Conservation (phyloP, 2,113 vertebrate genomes). For the Eolophus roseicapilla region DNA sequence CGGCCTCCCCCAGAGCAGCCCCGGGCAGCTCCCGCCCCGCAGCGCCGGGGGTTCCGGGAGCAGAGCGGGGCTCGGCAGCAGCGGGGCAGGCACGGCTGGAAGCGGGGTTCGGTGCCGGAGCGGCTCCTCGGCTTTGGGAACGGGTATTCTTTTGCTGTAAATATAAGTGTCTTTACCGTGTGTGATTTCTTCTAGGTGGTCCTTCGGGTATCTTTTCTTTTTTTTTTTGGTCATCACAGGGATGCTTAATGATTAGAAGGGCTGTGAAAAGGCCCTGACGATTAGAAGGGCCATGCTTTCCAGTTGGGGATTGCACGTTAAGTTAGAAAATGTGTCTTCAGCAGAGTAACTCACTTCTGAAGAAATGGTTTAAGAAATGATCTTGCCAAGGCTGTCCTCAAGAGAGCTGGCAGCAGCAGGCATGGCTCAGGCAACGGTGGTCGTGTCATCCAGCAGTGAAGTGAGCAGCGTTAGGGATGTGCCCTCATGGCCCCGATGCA, state of each 20-base stretch:
- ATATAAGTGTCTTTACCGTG: rapidly evolving
- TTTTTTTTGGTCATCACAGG: rapidly evolving
- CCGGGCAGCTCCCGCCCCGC: background rate
- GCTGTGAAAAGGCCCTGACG: rapidly evolving
- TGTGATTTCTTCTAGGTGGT: rapidly evolving
- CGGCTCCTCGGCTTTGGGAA: background rate
- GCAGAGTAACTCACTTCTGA: rapidly evolving
- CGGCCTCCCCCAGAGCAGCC: background rate
- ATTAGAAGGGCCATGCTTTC: rapidly evolving
- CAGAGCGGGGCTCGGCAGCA: background rate
- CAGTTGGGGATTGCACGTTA: rapidly evolving
- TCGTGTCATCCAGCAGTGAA: background rate
- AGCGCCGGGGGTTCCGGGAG: rapidly evolving
- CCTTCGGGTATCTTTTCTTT: rapidly evolving
- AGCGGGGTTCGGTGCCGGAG: background rate
- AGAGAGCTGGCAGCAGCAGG: rapidly evolving
- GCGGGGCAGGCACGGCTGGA: background rate
- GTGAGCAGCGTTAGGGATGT: rapidly evolving
- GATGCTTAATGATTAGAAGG: background rate
- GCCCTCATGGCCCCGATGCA: rapidly evolving
- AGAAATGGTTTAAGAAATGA: rapidly evolving
- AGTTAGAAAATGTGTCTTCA: rapidly evolving
- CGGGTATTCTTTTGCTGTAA: background rate
- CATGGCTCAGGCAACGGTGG: rapidly evolving
- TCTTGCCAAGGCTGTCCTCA: background rate